Base-by-base conservation (phyloP, 2,113 vertebrate genomes). In the Meles meles region DNA sequence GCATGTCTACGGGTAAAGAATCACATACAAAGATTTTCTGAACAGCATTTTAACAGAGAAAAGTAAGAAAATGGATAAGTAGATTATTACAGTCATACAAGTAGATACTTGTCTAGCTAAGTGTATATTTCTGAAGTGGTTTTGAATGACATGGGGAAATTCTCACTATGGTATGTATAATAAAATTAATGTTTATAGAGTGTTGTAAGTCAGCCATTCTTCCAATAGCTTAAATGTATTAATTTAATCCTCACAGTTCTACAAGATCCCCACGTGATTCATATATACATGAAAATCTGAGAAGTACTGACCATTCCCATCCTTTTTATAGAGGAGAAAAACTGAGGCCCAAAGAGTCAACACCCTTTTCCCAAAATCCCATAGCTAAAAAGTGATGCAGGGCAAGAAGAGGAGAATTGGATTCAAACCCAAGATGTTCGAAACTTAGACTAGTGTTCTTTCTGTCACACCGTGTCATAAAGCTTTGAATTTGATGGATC, bases 241-340 rank as follows among this genome's bases (percentile, higher is more conserved):
- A 90, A 94, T 52, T 88, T 85, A 81, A 61, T 96, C 63, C 71
- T 94, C 49, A 55, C 47, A 94, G 65, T 87, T 49, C 52, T 79
- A 52, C 29, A 57, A 84, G 42, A 65, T 71, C n/a, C 52, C 55
- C 44, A 79, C 55, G 27, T 74, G 69, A 74, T 59, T 96, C 39
- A 72, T n/a, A 81, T 27, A 61, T 86, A 13, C 76, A 69, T 87
- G n/a, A 52, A 92, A 80, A 37, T 94, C 20, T 63, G 61, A 92
- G 81, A 93, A 91, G 63, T 34, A 65, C 25, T 84, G 11, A 90
- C 42, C 20, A 83, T 61, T 76, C 47, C 18, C 34, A 81, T 44
- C 72, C 42, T 88, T 37, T 94, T 93, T 88, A 88, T n/a, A 72
- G 37, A 85, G 55, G 27, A 94, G 49, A 25, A 94, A 97, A 95